Base-by-base conservation (phyloP, 2,113 vertebrate species). In the Coptodon bakossiorum region DNA sequence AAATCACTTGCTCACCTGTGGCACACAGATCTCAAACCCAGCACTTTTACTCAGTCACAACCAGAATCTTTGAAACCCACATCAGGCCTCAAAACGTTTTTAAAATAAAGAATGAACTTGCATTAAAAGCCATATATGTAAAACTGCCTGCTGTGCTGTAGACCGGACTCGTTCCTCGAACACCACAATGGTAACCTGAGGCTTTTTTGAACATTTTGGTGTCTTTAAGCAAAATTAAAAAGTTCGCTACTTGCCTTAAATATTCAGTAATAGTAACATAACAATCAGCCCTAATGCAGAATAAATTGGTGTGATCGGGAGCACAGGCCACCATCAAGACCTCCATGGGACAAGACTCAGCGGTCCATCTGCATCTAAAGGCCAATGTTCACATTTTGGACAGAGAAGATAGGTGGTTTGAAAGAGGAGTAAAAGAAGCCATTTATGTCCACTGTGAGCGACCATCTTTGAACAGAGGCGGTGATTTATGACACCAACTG, bases 51-150 rank as follows among this genome's bases (percentile, higher is more conserved):
- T 90, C 86, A 90, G 90, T 88, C 87, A 89, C 50, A 86, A 94
- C 59, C 92, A 94, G 89, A 50, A 88, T 84, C 90, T 82, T 79
- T 90, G 85, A 88, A 90, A 88, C 83, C 82, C 48, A 88, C 54
- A 36, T 61, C 56, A 76, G 78, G 63, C 84, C 82, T 80, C 81
- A 82, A 59, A 89, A 43, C 48, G 29, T 88, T 79, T 88, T 93
- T 85, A 71, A 89, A 94, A 93, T 90, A 93, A 94, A 93, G 86
- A 84, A 79, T 68, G n/a, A 82, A 85, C 85, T 43, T 89, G 59
- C 59, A 89, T 94, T 87, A 80, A 89, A 82, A 92, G 85, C 68
- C 45, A 83, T 83, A 84, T 50, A 86, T 92, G 78, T 89, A 53
- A 40, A 81, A 61, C 27, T 50, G 19, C 73, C 13, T 24, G 53